Base-by-base conservation (phyloP, 2,113 vertebrate species). In the Panurus biarmicus region DNA sequence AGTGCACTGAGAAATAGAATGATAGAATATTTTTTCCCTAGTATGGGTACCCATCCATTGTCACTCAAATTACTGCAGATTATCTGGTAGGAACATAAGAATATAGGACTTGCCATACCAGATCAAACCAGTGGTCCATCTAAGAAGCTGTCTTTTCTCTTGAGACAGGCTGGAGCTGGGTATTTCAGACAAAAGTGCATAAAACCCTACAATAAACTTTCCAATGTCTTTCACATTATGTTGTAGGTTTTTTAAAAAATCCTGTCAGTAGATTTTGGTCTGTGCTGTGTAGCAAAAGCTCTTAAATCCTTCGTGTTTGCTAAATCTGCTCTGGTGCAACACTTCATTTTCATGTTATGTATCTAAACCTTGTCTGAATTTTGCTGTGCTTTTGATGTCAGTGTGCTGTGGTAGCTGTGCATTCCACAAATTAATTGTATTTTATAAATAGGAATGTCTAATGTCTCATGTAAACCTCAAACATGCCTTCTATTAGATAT, bases 1-100 rank as follows among this genome's bases (percentile, higher is more conserved):
- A 96, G 72, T 94, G 87, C 90, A 69, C 93, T 93, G 77, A 95
- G 60, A 86, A 91, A 74, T 84, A 84, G 76, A 95, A 84, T 72
- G 90, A 84, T 87, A 77, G 56, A 87, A 24, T 90, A 12, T 70
- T 93, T 89, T 65, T 94, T 51, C 82, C 67, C 85, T 94, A 88
- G 67, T 47, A 85, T 93, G 44, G 44, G 40, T 93, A 72, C 75
- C 65, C 69, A 88, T 96, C 93, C 69, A 9, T 90, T 95, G 87
- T 95, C 94, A 95, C 45, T 90, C 51, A 84, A 72, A 87, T 95
- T 91, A 78, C 60, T 3, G 3, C 45, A 53, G 75, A 74, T 80
- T 77, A 50, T 91, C 60, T 90, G 75, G 87, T 77, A 90, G 64
- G 44, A 83, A 28, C 25, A 18, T 53, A 91, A 87, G 82, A 95